Evolutionary conservation across 2,113 vertebrate genomes (phyloP), one percentile per base, ranked within the genome.

Genomic region (Candoia aspera): DNA sequence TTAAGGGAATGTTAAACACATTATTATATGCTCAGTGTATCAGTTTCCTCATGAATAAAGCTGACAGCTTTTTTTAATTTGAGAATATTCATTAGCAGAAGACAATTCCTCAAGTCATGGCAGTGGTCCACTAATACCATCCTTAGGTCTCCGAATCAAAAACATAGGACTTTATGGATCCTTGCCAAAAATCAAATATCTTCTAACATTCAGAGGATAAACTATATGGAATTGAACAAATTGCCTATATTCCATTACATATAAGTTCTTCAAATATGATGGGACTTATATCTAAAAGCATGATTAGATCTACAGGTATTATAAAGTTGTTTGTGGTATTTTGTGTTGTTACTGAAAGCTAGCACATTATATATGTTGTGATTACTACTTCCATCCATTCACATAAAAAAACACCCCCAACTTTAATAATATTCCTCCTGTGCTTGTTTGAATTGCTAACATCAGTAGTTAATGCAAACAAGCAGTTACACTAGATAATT

Each of bases 381-480:
- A 24, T 37, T 46, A 26, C 53, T 49, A 55, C 11, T 26, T 85
- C 24, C 26, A 85, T 87, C 23, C 11, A 55, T 86, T 58, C 55
- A 88, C 4, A 79, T 92, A 54, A 2, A 33, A 89, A 64, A 89
- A 89, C 53, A 15, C 26, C 3, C 49, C 23, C 49, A 49, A 15
- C 57, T 85, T 64, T 84, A 64, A 89, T 89, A 42, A 21, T 89
- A 62, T 84, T 21, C 53, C 53, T 57, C 86, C 89, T 73, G 73
- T 93, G 73, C 90, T 93, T 89, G 46, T 55, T 93, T 92, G 13
- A 54, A 93, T 92, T 83, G 59, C 68, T 84, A 92, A 83, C 87
- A 84, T 11, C 1, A n/a, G 9, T 94, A 33, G 37, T 37, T 94
- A 89, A 91, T 33, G 87, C 86, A 55, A 89, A n/a, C 59, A 19